Percentiles rank a stretch among this genome's conserved stretches.
phyloP scores from a whole-genome alignment of 2,888 invertebrate genomes.

The Megaustenia siamemsis region DNA sequence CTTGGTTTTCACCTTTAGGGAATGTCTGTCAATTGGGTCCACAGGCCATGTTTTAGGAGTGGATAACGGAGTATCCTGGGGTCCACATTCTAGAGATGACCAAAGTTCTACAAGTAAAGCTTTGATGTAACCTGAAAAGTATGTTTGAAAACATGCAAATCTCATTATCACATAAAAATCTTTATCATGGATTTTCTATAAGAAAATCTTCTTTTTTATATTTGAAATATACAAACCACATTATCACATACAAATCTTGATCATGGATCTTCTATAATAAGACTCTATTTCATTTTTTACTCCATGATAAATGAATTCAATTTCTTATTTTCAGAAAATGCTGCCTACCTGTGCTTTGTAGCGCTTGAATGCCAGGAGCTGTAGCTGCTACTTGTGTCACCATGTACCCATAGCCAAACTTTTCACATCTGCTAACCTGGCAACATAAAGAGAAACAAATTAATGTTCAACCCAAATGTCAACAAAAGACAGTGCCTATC shows the following conservation, averaged over 20 bases:
- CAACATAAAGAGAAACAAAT: not conserved
- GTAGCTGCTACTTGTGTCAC: constrained; percentile 79
- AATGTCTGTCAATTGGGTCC: constrained; percentile 75
- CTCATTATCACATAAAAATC: too few species aligned
- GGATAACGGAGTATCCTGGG: constrained; percentile 73
- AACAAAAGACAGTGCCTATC: too few species aligned
- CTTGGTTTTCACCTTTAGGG: constrained; percentile 76
- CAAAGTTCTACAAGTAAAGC: constrained; percentile 76
- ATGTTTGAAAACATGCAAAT: not conserved
- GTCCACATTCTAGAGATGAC: constrained; percentile 77
- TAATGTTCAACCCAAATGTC: too few species aligned
- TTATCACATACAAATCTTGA: too few species aligned
- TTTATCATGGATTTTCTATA: too few species aligned
- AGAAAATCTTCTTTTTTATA: too few species aligned
- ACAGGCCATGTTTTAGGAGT: constrained; percentile 77
- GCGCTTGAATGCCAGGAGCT: constrained; percentile 76
- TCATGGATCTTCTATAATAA: too few species aligned
- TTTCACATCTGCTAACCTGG: constrained; percentile 79
- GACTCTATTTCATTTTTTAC: too few species aligned
- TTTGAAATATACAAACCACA: too few species aligned
- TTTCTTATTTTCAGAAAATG: too few species aligned
- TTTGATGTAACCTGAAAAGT: constrained; percentile 55
- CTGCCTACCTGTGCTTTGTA: constrained; percentile 76
- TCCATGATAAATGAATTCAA: too few species aligned
- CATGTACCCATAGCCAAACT: constrained; percentile 80